Evolutionary conservation across 2,113 vertebrate genomes (phyloP), one percentile per base, ranked within the genome.

Genomic region (Hippocampus barbouri): DNA sequence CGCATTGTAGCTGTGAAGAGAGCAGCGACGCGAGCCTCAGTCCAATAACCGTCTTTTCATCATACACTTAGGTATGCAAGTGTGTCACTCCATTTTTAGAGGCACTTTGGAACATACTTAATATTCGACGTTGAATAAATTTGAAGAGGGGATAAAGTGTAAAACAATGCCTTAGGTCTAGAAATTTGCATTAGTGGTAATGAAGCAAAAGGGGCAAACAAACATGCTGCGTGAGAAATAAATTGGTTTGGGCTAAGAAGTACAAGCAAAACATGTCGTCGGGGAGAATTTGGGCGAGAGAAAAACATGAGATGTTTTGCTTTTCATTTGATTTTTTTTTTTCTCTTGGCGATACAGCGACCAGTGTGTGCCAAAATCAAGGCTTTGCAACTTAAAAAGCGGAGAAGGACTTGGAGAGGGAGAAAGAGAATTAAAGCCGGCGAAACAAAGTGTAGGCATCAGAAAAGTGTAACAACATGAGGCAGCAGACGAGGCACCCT

Each of bases 401-500:
- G 69, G 59, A 57, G 47, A 69, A 49, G 47, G n/a, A 68, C 34
- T 27, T 34, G 14, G 15, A n/a, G 23, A 45, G 23, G 4, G 8
- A 41, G 16, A 27, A 23, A 12, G 12, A 38, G 60, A 54, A 66
- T 64, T 53, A 21, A 73, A 66, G 20, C 41, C 8, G 12, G 27
- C 27, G 6, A 49, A 66, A 49, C 65, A 68, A 51, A 61, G 30
- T 30, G 27, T n/a, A 54, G 6, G 10, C 47, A 70, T 76, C 38
- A 66, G 16, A 69, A 45, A 74, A 62, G 51, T 38, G 71, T 71
- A 62, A 64, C 63, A 73, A 79, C 67, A 76, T 49, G 61, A 79
- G 80, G 62, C 70, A 68, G 18, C 54, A 60, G 66, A 75, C 47
- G 61, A 79, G 80, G 57, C 71, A 68, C 23, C 56, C 66, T 70